phyloP scores from a whole-genome alignment of 2,113 vertebrate species.

The Emydocephalus ijimae region DNA sequence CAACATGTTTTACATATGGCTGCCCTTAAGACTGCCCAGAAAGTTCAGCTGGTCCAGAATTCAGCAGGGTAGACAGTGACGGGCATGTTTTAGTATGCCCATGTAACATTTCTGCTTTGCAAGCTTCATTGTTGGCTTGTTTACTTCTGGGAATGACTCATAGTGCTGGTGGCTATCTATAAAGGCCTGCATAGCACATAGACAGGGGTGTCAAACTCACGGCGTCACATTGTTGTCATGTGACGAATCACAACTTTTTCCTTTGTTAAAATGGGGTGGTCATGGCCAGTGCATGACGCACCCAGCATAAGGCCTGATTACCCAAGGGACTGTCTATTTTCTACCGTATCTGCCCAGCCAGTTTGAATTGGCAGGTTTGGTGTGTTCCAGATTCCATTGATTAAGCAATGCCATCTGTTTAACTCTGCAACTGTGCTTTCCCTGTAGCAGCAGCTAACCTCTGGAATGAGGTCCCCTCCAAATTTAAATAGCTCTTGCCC shows the following conservation, averaged over 20 bases:
- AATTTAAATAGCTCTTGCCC: too few relatives aligned
- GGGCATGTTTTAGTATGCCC: too few relatives aligned
- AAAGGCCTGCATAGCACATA: background rate
- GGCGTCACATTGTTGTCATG: too few relatives aligned
- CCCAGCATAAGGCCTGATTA: background rate
- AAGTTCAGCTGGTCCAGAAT: too few relatives aligned
- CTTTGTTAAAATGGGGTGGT: too few relatives aligned
- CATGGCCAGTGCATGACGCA: too few relatives aligned
- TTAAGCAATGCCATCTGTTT: background rate
- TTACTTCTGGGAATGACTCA: background rate
- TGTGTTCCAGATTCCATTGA: background rate
- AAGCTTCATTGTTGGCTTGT: background rate
- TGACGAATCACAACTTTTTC: too few relatives aligned
- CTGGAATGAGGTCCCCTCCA: too few relatives aligned
- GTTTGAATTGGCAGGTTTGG: background rate
- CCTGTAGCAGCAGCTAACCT: background rate
- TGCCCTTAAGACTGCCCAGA: too few relatives aligned
- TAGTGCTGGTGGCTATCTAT: background rate
- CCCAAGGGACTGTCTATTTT: background rate
- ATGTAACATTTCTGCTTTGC: background rate
- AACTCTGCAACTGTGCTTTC: background rate
- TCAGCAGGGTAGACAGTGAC: too few relatives aligned
- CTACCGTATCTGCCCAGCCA: background rate
- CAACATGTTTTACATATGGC: too few relatives aligned
- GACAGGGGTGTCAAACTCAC: too few relatives aligned